A percentile compares a stretch with the other conserved stretches of the same genome.
phyloP scores from a whole-genome alignment of 2,797 vertebrate species.

The Ciconia nigra region DNA sequence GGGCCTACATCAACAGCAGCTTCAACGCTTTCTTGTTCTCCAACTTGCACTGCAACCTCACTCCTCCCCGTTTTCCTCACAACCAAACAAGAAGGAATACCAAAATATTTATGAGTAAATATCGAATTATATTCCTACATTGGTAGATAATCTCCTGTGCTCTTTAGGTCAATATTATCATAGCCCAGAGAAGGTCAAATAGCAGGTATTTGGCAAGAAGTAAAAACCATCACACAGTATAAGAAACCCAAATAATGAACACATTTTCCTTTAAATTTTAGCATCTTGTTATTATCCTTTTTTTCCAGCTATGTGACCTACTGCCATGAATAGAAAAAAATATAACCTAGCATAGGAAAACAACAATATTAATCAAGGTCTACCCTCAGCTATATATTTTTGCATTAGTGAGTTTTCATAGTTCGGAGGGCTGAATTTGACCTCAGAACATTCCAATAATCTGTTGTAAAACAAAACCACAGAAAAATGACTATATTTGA shows the following conservation, averaged over 20 bases:
- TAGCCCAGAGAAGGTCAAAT: not conserved
- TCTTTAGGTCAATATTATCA: not conserved
- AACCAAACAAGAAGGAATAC: not conserved
- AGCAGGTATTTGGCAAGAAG: conserved; percentile 4
- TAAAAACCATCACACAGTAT: not conserved
- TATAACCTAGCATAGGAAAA: not conserved
- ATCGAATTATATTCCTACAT: not conserved
- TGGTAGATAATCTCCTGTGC: not conserved
- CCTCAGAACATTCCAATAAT: not conserved
- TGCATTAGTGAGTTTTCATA: not conserved
- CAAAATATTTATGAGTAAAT: conserved; percentile 1
- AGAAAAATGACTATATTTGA: not conserved
- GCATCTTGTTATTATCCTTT: not conserved
- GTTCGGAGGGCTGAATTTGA: not conserved
- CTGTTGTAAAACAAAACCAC: not conserved
- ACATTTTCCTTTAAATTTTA: not conserved
- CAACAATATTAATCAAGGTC: not conserved
- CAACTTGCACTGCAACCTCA: not conserved
- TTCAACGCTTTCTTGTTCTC: not conserved
- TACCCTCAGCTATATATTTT: not conserved
- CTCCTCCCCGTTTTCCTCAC: not conserved
- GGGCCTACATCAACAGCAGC: not conserved
- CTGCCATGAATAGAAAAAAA: not conserved
- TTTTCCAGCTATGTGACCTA: not conserved
- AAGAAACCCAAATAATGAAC: not conserved